Percentiles rank a stretch among this genome's conserved stretches.
These are phyloP conservation scores for Chesias legatella DNA, from an alignment of 2,888 invertebrate species.

Conservation along the genomic window DNA sequence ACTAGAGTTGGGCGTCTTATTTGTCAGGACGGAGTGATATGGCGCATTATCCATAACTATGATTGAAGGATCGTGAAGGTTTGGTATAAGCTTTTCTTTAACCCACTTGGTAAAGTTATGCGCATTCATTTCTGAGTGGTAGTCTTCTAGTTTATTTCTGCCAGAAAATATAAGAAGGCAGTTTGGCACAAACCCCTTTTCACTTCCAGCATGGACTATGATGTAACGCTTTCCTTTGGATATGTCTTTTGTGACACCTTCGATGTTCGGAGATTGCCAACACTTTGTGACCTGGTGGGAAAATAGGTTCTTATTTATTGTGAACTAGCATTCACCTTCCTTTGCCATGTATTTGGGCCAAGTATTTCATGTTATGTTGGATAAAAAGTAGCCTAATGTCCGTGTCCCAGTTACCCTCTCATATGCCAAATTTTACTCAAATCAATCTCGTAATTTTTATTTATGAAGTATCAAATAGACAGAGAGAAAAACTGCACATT, in stretches of 20 bases:
- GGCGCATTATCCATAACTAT: slow-evolving; percentile 23
- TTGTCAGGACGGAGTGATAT: slow-evolving; percentile 18
- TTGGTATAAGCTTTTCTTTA: slow-evolving; percentile 18
- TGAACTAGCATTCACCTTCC: too few relatives aligned
- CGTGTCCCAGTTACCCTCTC: too few relatives aligned
- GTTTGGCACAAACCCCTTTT: slow-evolving; percentile 7
- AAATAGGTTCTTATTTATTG: too few relatives aligned
- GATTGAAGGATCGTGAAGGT: slow-evolving; percentile 18
- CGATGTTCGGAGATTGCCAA: slow-evolving; percentile 4
- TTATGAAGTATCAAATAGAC: too few relatives aligned
- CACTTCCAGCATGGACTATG: slow-evolving; percentile 10
- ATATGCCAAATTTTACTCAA: too few relatives aligned
- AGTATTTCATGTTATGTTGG: too few relatives aligned
- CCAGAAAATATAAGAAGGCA: slow-evolving; percentile 4
- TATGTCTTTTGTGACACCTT: slow-evolving; percentile 8
- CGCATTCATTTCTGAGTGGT: slow-evolving; percentile 10
- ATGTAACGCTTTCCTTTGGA: slow-evolving; percentile 11
- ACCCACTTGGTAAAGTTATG: slow-evolving; percentile 24
- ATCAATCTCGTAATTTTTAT: too few relatives aligned
- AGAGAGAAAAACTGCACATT: too few relatives aligned
- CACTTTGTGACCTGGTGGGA: slow-evolving; percentile 1
- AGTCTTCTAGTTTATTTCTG: slow-evolving; percentile 7
- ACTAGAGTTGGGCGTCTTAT: slow-evolving; percentile 19
- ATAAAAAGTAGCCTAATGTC: too few relatives aligned
- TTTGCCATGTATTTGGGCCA: too few relatives aligned